Percentiles rank a stretch among this genome's conserved stretches.
Conservation (phyloP, 2,797 vertebrate genomes). For the Cyprinodon diabolis region DNA sequence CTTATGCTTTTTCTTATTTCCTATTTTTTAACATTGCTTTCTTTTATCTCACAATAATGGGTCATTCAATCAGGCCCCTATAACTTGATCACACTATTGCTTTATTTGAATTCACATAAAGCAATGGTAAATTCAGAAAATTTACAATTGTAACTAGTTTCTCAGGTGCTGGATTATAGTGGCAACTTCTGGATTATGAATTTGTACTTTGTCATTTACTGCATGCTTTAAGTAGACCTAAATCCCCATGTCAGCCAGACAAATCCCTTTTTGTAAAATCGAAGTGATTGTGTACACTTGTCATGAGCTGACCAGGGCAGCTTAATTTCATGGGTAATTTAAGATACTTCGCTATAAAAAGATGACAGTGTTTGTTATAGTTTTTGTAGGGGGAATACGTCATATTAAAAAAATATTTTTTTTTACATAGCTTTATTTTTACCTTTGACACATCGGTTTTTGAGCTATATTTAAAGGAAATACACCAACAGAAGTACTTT, state of each 20-base stretch:
- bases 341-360: slow-evolving; percentile 35
- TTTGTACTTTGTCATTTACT: slow-evolving; percentile 28
- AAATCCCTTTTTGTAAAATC: slow-evolving; percentile 51
- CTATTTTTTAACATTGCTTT: slow-evolving; percentile 1
- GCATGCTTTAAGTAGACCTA: slow-evolving; percentile 21
- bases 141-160: slow-evolving; percentile 23
- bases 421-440: slow-evolving; percentile 8
- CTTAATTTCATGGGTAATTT: slow-evolving; percentile 50
- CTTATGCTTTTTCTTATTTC: not conserved
- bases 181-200: slow-evolving; percentile 13
- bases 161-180: slow-evolving; percentile 20
- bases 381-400: slow-evolving; percentile 29
- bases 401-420: slow-evolving; percentile 4
- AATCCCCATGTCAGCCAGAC: slow-evolving; percentile 29
- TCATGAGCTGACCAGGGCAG: slow-evolving; percentile 24
- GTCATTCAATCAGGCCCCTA: not conserved
- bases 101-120: too few relatives aligned
- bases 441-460: not conserved
- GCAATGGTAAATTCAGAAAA: not conserved
- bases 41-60: not conserved
- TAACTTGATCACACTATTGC: not conserved
- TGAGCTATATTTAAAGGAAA: not conserved
- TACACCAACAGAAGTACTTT: not conserved
- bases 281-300: slow-evolving; percentile 47
- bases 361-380: slow-evolving; percentile 49